A percentile compares a stretch with the other conserved stretches of the same genome.
Evolutionary conservation across 1,140 invertebrate genomes (phyloP).

Genomic region (Drosophila seguyi): DNA sequence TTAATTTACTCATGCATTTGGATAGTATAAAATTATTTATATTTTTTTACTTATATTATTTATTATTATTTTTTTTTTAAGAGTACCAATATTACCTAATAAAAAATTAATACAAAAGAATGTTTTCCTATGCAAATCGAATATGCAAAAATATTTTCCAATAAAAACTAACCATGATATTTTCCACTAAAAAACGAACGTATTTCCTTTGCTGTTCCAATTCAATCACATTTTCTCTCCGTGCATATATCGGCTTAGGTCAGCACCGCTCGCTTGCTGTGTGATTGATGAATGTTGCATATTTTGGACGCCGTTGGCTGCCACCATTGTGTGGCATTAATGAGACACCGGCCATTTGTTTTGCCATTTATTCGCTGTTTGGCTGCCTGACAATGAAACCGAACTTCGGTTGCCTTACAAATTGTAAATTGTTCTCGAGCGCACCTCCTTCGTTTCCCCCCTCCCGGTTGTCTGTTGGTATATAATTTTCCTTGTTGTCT

Average conservation of each 20-base stretch:
- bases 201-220: not conserved
- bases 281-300: slow-evolving; percentile 83
- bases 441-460: too few relatives aligned
- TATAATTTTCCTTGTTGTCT: slow-evolving; percentile 14
- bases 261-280: slow-evolving; percentile 55
- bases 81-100: not conserved
- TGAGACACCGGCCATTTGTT: slow-evolving; percentile 81
- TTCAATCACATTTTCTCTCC: not conserved
- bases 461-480: not conserved
- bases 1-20: too few relatives aligned
- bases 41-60: not conserved
- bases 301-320: slow-evolving; percentile 76
- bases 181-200: not conserved
- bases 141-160: not conserved
- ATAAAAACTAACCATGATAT: not conserved
- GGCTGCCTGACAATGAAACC: slow-evolving; percentile 63
- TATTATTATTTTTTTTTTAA: not conserved
- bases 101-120: not conserved
- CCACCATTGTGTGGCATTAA: slow-evolving; percentile 79
- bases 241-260: slow-evolving; percentile 28
- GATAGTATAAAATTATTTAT: not conserved
- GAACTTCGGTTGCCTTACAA: slow-evolving; percentile 55
- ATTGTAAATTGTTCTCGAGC: slow-evolving; percentile 53
- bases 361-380: slow-evolving; percentile 53
- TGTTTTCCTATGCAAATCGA: too few relatives aligned